Conservation (phyloP, 2,888 invertebrate genomes). For the Dioctria rufipes region DNA sequence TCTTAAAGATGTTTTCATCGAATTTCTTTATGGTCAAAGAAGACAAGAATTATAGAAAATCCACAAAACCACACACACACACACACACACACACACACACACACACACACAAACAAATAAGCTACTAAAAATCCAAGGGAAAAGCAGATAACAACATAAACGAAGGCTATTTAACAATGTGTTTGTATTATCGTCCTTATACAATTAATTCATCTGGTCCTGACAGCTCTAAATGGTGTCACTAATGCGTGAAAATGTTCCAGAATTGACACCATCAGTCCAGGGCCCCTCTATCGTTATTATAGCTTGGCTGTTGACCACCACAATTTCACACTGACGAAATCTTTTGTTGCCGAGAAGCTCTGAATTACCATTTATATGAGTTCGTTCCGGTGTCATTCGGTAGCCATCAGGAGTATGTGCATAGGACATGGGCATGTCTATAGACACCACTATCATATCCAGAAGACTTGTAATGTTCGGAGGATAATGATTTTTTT, state of each 20-base stretch:
- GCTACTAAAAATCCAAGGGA: too few species aligned
- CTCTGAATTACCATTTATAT: constrained; percentile 59
- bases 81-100: too few species aligned
- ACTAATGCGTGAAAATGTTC: constrained; percentile 60
- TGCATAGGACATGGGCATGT: neutral
- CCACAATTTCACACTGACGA: constrained; percentile 58
- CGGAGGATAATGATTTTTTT: constrained; percentile 24
- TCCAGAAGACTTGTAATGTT: neutral
- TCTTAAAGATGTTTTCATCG: too few species aligned
- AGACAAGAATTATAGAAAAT: too few species aligned
- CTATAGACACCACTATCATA: neutral
- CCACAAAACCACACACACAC: too few species aligned
- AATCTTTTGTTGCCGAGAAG: constrained; percentile 52
- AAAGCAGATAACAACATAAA: too few species aligned
- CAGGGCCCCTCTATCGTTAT: constrained; percentile 39
- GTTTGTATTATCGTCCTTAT: constrained; percentile 1
- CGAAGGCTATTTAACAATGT: constrained; percentile 20
- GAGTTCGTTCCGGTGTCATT: constrained; percentile 39
- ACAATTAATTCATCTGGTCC: constrained; percentile 58
- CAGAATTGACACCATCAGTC: constrained; percentile 52
- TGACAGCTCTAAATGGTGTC: constrained; percentile 60
- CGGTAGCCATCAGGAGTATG: neutral
- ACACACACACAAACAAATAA: too few species aligned
- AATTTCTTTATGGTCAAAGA: too few species aligned
- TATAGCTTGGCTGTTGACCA: constrained; percentile 54